Conservation (phyloP, 2,888 invertebrate genomes). For the Ptychoptera albimana region DNA sequence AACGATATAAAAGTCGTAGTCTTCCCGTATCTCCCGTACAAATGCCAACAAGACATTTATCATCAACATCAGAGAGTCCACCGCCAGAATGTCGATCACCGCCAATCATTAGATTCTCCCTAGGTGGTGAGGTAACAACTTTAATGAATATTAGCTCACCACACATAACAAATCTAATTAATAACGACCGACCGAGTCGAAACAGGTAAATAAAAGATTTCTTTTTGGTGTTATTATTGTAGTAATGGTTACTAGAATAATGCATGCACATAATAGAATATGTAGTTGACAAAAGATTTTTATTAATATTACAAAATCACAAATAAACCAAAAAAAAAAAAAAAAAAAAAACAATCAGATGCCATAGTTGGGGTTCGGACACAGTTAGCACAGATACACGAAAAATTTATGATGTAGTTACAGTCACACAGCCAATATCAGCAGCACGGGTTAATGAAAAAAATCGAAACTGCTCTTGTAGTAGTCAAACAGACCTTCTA, state of each 20-base stretch:
- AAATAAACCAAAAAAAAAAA: slow-evolving; percentile 1
- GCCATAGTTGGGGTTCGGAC: slow-evolving; percentile 12
- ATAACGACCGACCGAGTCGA: slow-evolving; percentile 11
- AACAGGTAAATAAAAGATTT: slow-evolving; percentile 11
- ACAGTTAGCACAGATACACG: slow-evolving; percentile 43
- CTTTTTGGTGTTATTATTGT: neutral
- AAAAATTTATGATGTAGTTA: slow-evolving; percentile 42
- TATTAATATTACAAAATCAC: slow-evolving; percentile 3
- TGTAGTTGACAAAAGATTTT: neutral
- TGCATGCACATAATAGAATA: neutral
- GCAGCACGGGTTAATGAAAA: too few relatives aligned
- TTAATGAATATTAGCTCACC: slow-evolving; percentile 9
- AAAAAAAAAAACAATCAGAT: slow-evolving; percentile 10
- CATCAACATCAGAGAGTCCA: slow-evolving; percentile 8
- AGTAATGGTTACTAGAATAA: neutral
- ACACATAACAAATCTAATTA: slow-evolving; percentile 7
- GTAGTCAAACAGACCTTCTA: slow-evolving; percentile 55
- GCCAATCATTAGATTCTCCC: slow-evolving; percentile 12
- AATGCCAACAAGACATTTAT: slow-evolving; percentile 10
- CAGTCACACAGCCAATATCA: slow-evolving; percentile 11
- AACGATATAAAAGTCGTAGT: slow-evolving; percentile 27
- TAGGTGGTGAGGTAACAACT: slow-evolving; percentile 13
- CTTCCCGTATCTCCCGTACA: slow-evolving; percentile 16
- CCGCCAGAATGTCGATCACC: slow-evolving; percentile 9
- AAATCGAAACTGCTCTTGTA: slow-evolving; percentile 31